A percentile compares a stretch with the other conserved stretches of the same genome.
These are phyloP conservation scores for Mya arenaria DNA, from an alignment of 1,140 invertebrate species.

Conservation along the genomic window DNA sequence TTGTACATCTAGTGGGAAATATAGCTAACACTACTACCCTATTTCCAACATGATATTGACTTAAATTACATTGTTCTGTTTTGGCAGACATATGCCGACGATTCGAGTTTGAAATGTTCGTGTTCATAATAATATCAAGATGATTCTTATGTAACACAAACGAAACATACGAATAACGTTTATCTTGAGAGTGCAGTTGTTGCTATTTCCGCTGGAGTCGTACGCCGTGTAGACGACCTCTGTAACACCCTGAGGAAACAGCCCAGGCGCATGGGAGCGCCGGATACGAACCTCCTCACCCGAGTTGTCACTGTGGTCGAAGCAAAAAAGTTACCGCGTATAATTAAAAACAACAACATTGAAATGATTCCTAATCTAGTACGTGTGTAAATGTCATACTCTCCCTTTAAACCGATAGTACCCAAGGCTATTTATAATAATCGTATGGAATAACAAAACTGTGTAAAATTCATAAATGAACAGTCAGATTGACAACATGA, in stretches of 20 bases:
- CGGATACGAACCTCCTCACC: slow-evolving; percentile 80
- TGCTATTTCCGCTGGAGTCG: slow-evolving; percentile 85
- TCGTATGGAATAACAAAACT: no score
- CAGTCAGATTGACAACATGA: no score
- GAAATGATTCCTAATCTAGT: no score
- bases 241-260: slow-evolving; percentile 84
- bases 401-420: no score
- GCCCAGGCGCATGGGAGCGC: slow-evolving; percentile 81
- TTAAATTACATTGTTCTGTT: neutral
- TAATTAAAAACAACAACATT: no score
- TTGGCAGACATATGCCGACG: neutral
- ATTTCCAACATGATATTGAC: neutral
- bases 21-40: neutral
- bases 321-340: no score
- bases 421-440: no score
- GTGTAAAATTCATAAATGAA: no score
- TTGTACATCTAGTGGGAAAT: neutral
- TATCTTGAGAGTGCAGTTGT: slow-evolving; percentile 84
- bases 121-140: neutral
- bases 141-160: neutral
- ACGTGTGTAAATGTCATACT: no score
- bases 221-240: slow-evolving; percentile 84
- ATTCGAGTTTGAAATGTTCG: neutral
- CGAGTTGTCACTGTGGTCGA: slow-evolving; percentile 88
- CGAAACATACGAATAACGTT: slow-evolving; percentile 84